Evolutionary conservation across 2,113 vertebrate species (phyloP).

Genomic region (Numida meleagris): DNA sequence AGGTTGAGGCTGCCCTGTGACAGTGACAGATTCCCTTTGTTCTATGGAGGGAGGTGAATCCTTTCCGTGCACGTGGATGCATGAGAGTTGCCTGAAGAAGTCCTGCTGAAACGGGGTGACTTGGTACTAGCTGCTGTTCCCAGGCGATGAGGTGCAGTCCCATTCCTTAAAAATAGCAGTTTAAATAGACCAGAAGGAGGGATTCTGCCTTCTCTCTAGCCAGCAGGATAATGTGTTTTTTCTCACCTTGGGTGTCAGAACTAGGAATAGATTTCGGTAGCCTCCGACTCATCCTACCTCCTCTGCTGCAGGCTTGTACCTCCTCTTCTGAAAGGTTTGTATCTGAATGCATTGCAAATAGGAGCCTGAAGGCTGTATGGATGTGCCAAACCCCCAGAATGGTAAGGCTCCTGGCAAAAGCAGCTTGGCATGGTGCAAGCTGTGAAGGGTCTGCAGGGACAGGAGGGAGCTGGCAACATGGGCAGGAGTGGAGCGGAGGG

Average conservation of each 20-base stretch:
- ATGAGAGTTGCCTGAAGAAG: neutral
- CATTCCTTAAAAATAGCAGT: neutral
- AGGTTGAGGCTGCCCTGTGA: neutral
- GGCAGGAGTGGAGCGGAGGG: neutral
- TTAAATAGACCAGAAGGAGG: neutral
- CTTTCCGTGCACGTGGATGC: neutral
- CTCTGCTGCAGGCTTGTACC: neutral
- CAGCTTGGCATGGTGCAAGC: neutral
- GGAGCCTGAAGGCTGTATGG: neutral
- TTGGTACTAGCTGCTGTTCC: constrained; percentile 11
- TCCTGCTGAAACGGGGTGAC: neutral
- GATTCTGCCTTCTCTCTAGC: constrained; percentile 26
- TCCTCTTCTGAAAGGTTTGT: neutral
- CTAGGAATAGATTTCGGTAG: neutral
- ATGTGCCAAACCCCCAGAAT: neutral
- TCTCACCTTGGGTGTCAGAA: constrained; percentile 40
- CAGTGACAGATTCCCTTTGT: neutral
- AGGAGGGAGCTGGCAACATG: neutral
- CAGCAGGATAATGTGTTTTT: neutral
- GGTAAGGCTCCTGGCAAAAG: neutral
- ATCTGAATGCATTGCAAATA: neutral
- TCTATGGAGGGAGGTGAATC: neutral
- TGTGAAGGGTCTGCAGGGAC: neutral
- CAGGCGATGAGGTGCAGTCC: neutral
- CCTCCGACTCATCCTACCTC: neutral